Percentiles rank a stretch among this genome's conserved stretches.
Evolutionary conservation across 2,113 vertebrate genomes (phyloP).

Genomic region (Tringa solitaria): DNA sequence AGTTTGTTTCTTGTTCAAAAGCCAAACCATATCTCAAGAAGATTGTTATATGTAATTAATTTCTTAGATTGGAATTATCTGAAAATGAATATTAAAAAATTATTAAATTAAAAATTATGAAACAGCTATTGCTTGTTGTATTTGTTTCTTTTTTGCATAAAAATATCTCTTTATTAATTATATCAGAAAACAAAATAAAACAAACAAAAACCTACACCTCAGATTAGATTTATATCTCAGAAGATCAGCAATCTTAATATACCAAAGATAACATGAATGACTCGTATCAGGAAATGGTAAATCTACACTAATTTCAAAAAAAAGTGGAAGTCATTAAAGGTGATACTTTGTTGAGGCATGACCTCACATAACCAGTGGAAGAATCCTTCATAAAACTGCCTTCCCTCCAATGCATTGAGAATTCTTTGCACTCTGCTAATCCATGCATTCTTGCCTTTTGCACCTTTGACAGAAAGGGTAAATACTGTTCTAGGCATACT

Average conservation of each 20-base stretch:
- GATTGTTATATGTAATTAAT: background rate
- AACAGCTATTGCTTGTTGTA: background rate
- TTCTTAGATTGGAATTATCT: background rate
- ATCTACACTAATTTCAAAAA: background rate
- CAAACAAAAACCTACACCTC: background rate
- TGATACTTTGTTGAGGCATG: background rate
- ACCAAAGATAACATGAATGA: background rate
- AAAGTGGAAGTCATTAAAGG: background rate
- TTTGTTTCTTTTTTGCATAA: background rate
- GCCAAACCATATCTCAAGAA: background rate
- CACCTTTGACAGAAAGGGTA: background rate
- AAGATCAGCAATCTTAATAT: background rate
- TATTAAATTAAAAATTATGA: background rate
- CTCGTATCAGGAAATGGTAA: background rate
- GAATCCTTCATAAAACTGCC: background rate
- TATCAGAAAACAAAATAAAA: background rate
- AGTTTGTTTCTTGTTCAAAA: background rate
- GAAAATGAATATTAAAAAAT: background rate
- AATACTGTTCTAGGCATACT: background rate
- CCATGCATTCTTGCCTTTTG: background rate
- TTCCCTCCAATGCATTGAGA: background rate
- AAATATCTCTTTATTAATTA: background rate
- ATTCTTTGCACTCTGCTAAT: background rate
- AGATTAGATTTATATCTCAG: background rate
- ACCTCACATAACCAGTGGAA: background rate